phyloP scores from a whole-genome alignment of 2,797 vertebrate species.

The Macropus fuliginosus region DNA sequence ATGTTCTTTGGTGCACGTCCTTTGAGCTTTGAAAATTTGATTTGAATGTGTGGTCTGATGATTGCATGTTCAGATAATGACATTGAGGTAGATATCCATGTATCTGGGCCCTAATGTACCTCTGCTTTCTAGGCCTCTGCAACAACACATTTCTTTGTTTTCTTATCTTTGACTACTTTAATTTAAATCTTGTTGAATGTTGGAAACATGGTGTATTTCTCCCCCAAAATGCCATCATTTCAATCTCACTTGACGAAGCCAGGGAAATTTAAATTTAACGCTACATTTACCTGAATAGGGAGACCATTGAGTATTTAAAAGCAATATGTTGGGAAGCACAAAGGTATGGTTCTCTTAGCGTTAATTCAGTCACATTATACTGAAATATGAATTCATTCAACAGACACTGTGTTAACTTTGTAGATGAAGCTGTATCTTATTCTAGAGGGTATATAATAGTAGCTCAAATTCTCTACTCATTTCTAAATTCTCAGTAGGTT shows the following conservation, averaged over 20 bases:
- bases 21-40: conserved; percentile 76
- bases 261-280: not conserved
- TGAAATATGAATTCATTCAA: conserved; percentile 52
- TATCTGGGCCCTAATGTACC: conserved; percentile 74
- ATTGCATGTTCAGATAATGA: conserved; percentile 70
- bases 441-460: not conserved
- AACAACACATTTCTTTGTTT: conserved; percentile 70
- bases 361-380: conserved; percentile 12
- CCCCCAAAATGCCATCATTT: conserved; percentile 51
- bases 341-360: conserved; percentile 32
- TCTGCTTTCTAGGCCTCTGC: conserved; percentile 65
- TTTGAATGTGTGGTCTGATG: conserved; percentile 71
- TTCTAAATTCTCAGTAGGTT: not conserved
- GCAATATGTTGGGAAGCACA: not conserved
- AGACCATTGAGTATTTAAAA: conserved; percentile 61
- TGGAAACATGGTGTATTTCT: not conserved
- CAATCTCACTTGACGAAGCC: not conserved
- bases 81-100: conserved; percentile 63
- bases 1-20: conserved; percentile 67
- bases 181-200: conserved; percentile 64
- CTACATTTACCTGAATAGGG: conserved; percentile 45
- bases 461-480: not conserved
- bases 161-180: conserved; percentile 64
- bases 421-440: not conserved
- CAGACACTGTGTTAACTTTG: conserved; percentile 6